Evolutionary conservation across 1,140 invertebrate genomes (phyloP).

Genomic region (Bathynomus jamesi): DNA sequence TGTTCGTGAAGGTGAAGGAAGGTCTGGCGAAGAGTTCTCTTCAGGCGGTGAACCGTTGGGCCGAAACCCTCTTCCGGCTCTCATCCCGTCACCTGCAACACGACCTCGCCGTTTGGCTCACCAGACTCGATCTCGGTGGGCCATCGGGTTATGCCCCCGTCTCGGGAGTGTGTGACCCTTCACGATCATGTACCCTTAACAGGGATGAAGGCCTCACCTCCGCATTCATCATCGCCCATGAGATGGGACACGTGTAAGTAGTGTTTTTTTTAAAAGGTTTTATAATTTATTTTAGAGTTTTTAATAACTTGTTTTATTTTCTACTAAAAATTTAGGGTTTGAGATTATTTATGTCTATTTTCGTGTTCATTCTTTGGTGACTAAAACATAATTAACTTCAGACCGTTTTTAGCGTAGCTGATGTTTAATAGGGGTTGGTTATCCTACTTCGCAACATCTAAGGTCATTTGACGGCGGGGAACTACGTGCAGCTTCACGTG

Average conservation of each 20-base stretch:
- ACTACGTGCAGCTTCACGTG: no score
- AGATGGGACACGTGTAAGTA: constrained; percentile 65
- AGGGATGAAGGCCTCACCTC: constrained; percentile 69
- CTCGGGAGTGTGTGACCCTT: constrained; percentile 61
- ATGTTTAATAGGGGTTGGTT: no score
- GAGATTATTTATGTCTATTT: neutral
- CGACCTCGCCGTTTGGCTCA: constrained; percentile 66
- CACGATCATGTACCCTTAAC: constrained; percentile 63
- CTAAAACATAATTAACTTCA: no score
- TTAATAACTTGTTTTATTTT: no score
- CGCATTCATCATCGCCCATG: constrained; percentile 72
- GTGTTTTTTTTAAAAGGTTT: no score
- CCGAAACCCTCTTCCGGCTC: constrained; percentile 48
- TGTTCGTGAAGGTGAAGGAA: constrained; percentile 46
- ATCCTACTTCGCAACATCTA: no score
- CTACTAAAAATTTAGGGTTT: no score
- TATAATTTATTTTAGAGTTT: no score
- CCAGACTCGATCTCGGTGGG: constrained; percentile 60
- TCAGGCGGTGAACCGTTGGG: constrained; percentile 67
- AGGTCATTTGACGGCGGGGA: no score
- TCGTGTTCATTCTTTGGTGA: no score
- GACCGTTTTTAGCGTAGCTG: no score
- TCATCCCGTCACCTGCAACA: constrained; percentile 49
- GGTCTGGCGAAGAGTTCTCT: constrained; percentile 61
- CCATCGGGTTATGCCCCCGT: constrained; percentile 74